These are phyloP conservation scores for Nomada lathburiana DNA, from an alignment of 2,888 invertebrate genomes.

Conservation along the genomic window DNA sequence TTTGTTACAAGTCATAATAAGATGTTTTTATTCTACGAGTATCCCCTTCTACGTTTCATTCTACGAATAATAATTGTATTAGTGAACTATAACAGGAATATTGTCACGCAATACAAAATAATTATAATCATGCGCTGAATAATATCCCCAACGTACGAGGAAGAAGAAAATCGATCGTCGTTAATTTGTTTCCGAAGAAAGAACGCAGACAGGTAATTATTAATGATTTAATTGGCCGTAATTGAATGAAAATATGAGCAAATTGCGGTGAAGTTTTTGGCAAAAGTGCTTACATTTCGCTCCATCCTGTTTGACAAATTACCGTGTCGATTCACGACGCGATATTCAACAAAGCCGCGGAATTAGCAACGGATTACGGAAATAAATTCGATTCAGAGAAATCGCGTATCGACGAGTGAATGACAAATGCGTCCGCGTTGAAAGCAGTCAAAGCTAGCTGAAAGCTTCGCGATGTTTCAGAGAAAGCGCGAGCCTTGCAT, in stretches of 20 bases:
- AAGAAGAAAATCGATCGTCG: no score
- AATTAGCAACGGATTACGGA: slow-evolving; percentile 5
- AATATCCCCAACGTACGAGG: no score
- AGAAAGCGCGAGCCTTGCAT: not conserved
- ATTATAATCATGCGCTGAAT: no score
- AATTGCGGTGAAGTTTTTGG: not conserved
- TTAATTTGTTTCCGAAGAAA: no score
- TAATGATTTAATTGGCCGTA: no score
- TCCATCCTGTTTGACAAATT: not conserved
- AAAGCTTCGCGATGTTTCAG: not conserved
- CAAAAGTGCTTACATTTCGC: not conserved
- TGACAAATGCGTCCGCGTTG: not conserved
- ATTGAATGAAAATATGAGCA: not conserved
- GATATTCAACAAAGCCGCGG: not conserved
- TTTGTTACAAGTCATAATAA: no score
- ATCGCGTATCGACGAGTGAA: slow-evolving; percentile 8
- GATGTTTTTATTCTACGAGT: no score
- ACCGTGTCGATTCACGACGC: not conserved
- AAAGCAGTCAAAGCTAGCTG: not conserved
- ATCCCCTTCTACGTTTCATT: no score
- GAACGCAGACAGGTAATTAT: no score
- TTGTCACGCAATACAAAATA: no score
- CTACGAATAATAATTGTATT: no score
- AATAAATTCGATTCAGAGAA: slow-evolving; percentile 12
- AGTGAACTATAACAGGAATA: no score